These are phyloP conservation scores for Octomys mimax DNA, from an alignment of 2,797 vertebrate genomes.

Conservation along the genomic window DNA sequence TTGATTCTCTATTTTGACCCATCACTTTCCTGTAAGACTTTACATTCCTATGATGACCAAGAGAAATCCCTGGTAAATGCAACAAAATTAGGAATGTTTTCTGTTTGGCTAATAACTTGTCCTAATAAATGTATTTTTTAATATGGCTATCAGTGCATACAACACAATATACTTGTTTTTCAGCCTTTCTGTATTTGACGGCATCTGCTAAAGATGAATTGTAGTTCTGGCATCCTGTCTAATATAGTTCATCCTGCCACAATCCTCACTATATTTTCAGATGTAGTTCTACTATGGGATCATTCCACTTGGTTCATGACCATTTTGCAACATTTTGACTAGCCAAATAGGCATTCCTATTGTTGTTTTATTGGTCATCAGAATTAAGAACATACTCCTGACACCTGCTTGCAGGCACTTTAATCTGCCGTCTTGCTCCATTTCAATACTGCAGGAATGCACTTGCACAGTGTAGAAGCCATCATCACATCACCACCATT, in stretches of 20 bases:
- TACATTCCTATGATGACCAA: background rate
- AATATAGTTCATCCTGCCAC: background rate
- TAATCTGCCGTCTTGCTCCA: background rate
- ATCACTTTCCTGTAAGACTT: background rate
- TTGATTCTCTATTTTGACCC: background rate
- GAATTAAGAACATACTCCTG: background rate
- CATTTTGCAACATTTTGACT: background rate
- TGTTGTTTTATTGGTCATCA: background rate
- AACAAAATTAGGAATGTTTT: background rate
- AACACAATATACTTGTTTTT: background rate
- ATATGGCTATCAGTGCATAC: background rate
- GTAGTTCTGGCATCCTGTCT: background rate
- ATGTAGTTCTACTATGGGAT: background rate
- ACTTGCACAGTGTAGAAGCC: background rate
- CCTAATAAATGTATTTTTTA: background rate
- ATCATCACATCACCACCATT: accelerated
- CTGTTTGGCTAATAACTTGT: background rate
- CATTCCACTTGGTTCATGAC: background rate
- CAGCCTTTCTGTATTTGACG: background rate
- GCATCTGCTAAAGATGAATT: background rate
- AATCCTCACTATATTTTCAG: background rate
- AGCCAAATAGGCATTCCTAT: background rate
- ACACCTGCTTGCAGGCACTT: too few relatives aligned
- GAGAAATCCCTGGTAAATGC: background rate
- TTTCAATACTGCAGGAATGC: background rate